A percentile compares a stretch with the other conserved stretches of the same genome.
phyloP scores from a whole-genome alignment of 1,140 invertebrate species.

The Drosophila ironensis region DNA sequence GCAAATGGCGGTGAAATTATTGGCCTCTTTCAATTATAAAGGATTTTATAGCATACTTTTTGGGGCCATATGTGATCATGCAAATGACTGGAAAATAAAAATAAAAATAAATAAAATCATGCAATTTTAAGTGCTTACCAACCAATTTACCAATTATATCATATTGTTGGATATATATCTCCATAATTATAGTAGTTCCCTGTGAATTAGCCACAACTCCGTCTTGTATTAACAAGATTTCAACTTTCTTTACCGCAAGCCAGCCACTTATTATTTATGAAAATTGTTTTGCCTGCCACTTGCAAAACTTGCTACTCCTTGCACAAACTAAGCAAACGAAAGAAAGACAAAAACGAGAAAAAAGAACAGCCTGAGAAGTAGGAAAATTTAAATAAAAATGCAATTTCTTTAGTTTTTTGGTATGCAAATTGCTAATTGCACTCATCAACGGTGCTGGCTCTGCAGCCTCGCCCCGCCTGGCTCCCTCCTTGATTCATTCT shows the following conservation, averaged over 20 bases:
- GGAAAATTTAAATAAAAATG: conserved; percentile 36
- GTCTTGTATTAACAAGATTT: conserved; percentile 8
- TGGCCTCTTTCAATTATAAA: conserved; percentile 2
- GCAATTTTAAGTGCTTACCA: not conserved
- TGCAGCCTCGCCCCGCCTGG: not conserved
- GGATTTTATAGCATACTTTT: conserved; percentile 1
- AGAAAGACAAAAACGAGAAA: not conserved
- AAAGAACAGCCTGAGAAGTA: not conserved
- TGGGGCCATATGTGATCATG: not conserved
- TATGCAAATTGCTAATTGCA: conserved; percentile 78
- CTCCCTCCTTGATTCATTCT: not conserved
- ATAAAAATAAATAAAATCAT: not conserved
- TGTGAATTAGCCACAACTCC: not conserved
- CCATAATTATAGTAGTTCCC: not conserved
- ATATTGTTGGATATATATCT: no score
- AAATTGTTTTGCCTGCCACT: conserved; percentile 48
- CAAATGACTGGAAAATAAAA: no score
- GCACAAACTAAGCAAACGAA: not conserved
- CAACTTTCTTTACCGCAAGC: not conserved
- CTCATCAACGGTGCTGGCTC: conserved; percentile 55
- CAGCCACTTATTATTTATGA: conserved; percentile 57
- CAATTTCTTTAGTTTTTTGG: conserved; percentile 64
- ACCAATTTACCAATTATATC: no score
- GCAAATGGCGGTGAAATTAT: no score
- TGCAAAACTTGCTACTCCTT: conserved; percentile 6